A percentile compares a stretch with the other conserved stretches of the same genome.
These are phyloP conservation scores for Drosophila aff. DNA, from an alignment of 1,140 invertebrate species.

Conservation along the genomic window DNA sequence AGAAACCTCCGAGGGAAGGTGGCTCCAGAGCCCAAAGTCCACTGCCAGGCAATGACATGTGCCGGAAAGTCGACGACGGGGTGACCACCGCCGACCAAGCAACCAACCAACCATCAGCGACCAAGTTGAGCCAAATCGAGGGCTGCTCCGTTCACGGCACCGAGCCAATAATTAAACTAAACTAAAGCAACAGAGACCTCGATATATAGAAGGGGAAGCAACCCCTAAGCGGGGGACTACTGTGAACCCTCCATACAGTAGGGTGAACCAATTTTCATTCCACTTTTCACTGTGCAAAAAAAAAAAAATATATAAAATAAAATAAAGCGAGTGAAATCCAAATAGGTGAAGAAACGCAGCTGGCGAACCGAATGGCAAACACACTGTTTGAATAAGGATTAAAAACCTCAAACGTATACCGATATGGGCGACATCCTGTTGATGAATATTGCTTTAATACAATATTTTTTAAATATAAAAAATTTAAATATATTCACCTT, in stretches of 20 bases:
- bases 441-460: too few species aligned
- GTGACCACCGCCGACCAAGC: slow-evolving; percentile 44
- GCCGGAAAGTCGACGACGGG: slow-evolving; percentile 60
- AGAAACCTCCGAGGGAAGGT: slow-evolving; percentile 14
- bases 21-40: slow-evolving; percentile 42
- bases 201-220: slow-evolving; percentile 29
- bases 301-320: background rate
- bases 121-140: slow-evolving; percentile 15
- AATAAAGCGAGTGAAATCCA: background rate
- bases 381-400: slow-evolving; percentile 24
- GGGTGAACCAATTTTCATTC: slow-evolving; percentile 58
- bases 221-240: slow-evolving; percentile 62
- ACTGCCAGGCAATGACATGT: slow-evolving; percentile 70
- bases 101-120: slow-evolving; percentile 7
- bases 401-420: slow-evolving; percentile 20
- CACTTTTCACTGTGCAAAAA: slow-evolving; percentile 43
- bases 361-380: slow-evolving; percentile 29
- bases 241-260: slow-evolving; percentile 29
- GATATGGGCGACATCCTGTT: background rate
- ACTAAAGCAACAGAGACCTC: slow-evolving; percentile 52
- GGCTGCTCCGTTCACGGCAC: slow-evolving; percentile 48
- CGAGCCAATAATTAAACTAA: slow-evolving; percentile 80
- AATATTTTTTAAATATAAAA: background rate
- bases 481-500: background rate
- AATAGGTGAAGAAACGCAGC: slow-evolving; percentile 3